Percentiles rank a stretch among this genome's conserved stretches.
These are phyloP conservation scores for Drosophila aldrichi DNA, from an alignment of 2,888 invertebrate genomes.

Conservation along the genomic window DNA sequence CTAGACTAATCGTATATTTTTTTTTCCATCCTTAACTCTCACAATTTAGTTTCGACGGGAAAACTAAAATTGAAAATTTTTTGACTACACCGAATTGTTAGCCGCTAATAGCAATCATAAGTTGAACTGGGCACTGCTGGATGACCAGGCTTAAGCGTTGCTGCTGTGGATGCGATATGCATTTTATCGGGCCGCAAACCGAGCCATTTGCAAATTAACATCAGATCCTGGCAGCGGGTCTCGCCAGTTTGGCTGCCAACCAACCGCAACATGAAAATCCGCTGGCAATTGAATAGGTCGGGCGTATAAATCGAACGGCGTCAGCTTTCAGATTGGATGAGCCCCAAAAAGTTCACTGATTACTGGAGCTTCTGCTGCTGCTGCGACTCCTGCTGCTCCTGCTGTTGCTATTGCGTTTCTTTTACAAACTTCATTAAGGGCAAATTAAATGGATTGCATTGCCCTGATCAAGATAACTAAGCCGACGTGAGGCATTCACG, in stretches of 20 bases:
- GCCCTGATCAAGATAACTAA: conserved; percentile 71
- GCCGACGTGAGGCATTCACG: conserved; percentile 58
- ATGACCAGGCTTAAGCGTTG: conserved; percentile 9
- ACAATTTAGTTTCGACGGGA: background rate
- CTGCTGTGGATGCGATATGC: conserved; percentile 21
- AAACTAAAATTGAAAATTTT: no score
- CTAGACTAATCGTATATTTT: no score
- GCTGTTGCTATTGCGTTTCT: conserved; percentile 11
- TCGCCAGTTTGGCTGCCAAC: conserved; percentile 47
- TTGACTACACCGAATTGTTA: no score
- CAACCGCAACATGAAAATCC: conserved; percentile 57
- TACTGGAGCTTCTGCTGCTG: background rate
- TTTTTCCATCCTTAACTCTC: background rate
- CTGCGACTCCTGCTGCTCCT: conserved; percentile 10
- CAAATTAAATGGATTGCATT: conserved; percentile 76
- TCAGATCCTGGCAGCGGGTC: conserved; percentile 30
- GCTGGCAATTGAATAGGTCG: conserved; percentile 52
- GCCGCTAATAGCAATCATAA: background rate
- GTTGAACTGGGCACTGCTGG: background rate
- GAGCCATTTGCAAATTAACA: conserved; percentile 54
- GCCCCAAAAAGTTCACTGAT: conserved; percentile 20
- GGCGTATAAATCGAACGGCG: conserved; percentile 55
- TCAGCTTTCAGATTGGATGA: conserved; percentile 32
- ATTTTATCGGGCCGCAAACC: conserved; percentile 34
- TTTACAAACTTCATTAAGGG: conserved; percentile 66